These are phyloP conservation scores for Atta texana DNA, from an alignment of 1,140 invertebrate genomes.

Conservation along the genomic window DNA sequence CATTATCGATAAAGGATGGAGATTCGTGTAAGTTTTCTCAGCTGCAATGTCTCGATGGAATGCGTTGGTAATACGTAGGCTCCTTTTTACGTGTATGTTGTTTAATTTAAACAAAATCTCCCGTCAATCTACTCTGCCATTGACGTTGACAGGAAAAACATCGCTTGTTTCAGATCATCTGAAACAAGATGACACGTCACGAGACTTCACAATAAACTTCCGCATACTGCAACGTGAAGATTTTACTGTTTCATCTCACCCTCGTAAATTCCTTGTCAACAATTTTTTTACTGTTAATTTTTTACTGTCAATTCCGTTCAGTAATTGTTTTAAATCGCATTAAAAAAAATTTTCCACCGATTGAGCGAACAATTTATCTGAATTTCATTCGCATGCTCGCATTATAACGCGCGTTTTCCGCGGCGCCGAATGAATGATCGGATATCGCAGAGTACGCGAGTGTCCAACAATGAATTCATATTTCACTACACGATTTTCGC, in stretches of 20 bases:
- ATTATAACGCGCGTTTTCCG: not conserved
- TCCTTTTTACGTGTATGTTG: conserved; percentile 1
- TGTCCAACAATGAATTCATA: conserved; percentile 30
- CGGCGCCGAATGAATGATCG: not conserved
- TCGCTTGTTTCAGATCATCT: not conserved
- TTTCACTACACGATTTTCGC: conserved; percentile 32
- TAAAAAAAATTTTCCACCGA: not conserved
- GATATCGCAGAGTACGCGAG: not conserved
- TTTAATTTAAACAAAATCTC: conserved; percentile 25
- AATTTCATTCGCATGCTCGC: conserved; percentile 26
- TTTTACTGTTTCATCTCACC: not conserved
- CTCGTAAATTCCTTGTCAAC: not conserved
- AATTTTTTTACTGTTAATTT: not conserved
- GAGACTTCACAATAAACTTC: not conserved
- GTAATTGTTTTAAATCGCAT: not conserved
- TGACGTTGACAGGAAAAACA: not conserved
- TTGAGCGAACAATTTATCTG: conserved; percentile 15
- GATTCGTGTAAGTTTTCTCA: not conserved
- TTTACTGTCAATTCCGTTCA: not conserved
- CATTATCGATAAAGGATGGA: not conserved
- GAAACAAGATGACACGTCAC: not conserved
- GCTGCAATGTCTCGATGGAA: not conserved
- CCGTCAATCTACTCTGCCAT: not conserved
- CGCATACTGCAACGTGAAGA: not conserved
- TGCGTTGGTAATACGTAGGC: not conserved